Base-by-base conservation (phyloP, 2,113 vertebrate species). In the Dicerorhinus sumatrensis region DNA sequence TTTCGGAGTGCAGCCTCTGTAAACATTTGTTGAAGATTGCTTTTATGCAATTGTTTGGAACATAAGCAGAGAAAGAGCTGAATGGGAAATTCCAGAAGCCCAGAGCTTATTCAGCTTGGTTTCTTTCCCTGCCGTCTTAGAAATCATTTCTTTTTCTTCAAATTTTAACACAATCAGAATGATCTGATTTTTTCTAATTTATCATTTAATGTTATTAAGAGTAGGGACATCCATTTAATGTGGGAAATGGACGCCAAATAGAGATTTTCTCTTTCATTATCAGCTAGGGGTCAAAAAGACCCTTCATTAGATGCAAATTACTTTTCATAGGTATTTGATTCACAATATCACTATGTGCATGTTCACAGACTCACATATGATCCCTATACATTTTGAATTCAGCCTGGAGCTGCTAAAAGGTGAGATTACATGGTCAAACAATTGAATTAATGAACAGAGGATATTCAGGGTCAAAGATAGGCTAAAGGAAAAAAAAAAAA, bases 21-120 rank as follows among this genome's bases (percentile, higher is more conserved):
- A 94, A 81, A 84, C 91, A 46, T 89, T 95, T 95, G 96, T 77
- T 93, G 77, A 92, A 94, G 88, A 95, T 86, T 94, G 88, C 88
- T 93, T 96, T 96, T 42, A 89, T 95, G 60, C 85, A 82, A 82
- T 76, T 90, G 80, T 96, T 97, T 92, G 94, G 65, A 94, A 89
- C 93, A 79, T 63, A 84, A 94, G 63, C 94, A 97, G 67, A 94
- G 84, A 94, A 89, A 89, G 31, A 86, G 81, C 54, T 92, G 81
- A 94, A 85, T 96, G 90, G 39, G 88, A 95, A 93, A 95, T 91
- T 94, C 72, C 60, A 90, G 80, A 85, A 96, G 77, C 54, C 85
- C 54, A 42, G 54, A 65, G 21, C 51, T 77, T 65, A 54, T 54
- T 83, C 87, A 48, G 17, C 27, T 83, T 85, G 29, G 18, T 12